Conservation (phyloP, 1,140 invertebrate genomes). For the Lasaia peninsularis region DNA sequence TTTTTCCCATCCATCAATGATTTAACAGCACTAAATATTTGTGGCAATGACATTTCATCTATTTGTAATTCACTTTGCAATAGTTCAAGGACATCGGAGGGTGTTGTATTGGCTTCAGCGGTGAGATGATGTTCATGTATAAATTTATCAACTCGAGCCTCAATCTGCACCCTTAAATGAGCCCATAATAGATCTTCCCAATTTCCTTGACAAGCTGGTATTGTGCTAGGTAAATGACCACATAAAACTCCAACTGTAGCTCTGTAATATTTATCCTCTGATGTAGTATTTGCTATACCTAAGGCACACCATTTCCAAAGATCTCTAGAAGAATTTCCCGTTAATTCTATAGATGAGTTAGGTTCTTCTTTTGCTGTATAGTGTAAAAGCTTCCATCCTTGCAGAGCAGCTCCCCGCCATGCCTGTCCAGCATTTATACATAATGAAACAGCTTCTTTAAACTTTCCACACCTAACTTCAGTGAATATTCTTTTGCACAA, state of each 20-base stretch:
- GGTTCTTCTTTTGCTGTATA: conserved; percentile 59
- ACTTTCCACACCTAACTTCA: conserved; percentile 90
- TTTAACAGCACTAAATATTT: conserved; percentile 81
- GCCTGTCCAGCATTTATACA: conserved; percentile 91
- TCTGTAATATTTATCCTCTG: conserved; percentile 80
- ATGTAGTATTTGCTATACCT: conserved; percentile 79
- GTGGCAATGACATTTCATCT: conserved; percentile 80
- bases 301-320: conserved; percentile 94
- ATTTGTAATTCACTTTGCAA: conserved; percentile 83
- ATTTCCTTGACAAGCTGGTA: conserved; percentile 83
- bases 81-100: conserved; percentile 84
- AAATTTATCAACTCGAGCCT: conserved; percentile 89
- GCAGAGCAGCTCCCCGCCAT: conserved; percentile 92
- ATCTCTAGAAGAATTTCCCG: conserved; percentile 92
- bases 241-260: conserved; percentile 88
- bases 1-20: conserved; percentile 63
- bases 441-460: conserved; percentile 90
- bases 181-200: conserved; percentile 97
- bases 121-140: conserved; percentile 77
- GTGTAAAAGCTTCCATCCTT: conserved; percentile 89
- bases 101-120: conserved; percentile 75
- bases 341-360: conserved; percentile 79
- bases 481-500: conserved; percentile 83
- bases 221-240: conserved; percentile 87
- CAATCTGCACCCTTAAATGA: conserved; percentile 88